Evolutionary conservation across 2,113 vertebrate genomes (phyloP), one percentile per base, ranked within the genome.

Genomic region (Bettongia penicillata): DNA sequence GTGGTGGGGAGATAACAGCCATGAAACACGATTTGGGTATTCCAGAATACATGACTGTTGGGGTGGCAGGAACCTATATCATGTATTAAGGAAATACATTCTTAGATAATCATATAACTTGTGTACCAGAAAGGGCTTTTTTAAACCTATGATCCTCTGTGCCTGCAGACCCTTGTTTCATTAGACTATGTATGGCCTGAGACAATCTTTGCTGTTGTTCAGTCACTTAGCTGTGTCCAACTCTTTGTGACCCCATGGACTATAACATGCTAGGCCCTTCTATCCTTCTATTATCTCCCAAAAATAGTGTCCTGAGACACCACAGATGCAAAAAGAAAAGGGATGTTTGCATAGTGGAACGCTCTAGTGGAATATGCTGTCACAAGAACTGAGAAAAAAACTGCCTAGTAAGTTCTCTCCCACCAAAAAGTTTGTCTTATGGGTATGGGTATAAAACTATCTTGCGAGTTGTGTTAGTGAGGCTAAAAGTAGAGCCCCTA

Each of bases 301-400:
- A 53, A 53, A 53, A 53, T 24, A 53, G 53, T 53, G 53, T 53
- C 49, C 94, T 51, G 43, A 90, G 47, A 89, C 1, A 0, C 90
- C 93, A 93, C 84, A 94, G 95, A 77, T 97, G 94, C 49, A 90
- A 48, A 23, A 90, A 91, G 43, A 23, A 12, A 91, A 91, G 48
- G 50, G 93, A 89, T 16, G 91, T 49, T 84, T 28, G 90, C 52
- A 51, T 48, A 11, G 26, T 24, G 57, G 57, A 91, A 93, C 95
- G 50, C 48, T 77, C 57, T 51, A 9, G 51, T 52, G 57, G 55
- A 94, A 96, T 53, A 53, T 57, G 84, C 47, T 92, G 51, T 11
- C 93, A 47, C 55, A 95, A 48, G 50, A 61, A 48, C 43, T 48
- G 43, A 16, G 5, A 49, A 84, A 49, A 48, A 8, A 8, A 25